A percentile compares a stretch with the other conserved stretches of the same genome.
These are phyloP conservation scores for Selenia dentaria DNA, from an alignment of 2,888 invertebrate genomes.

Conservation along the genomic window DNA sequence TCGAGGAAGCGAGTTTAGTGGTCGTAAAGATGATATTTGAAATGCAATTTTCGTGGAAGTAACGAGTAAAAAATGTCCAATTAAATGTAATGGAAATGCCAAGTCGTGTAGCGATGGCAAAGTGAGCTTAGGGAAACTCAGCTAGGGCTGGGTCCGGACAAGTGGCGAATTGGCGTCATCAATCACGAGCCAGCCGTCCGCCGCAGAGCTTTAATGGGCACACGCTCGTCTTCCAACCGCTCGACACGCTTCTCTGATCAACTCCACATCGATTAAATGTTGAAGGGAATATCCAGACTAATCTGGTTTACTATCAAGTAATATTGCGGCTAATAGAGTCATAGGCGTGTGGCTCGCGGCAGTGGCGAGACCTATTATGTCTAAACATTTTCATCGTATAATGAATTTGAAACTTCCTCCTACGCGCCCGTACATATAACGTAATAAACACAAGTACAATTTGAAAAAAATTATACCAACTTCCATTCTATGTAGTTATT, in stretches of 20 bases:
- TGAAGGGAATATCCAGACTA: constrained; percentile 29
- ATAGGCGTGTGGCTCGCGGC: constrained; percentile 7
- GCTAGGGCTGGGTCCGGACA: constrained; percentile 47
- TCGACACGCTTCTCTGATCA: constrained; percentile 50
- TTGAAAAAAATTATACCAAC: too few relatives aligned
- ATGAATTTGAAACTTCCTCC: too few relatives aligned
- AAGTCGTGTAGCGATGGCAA: constrained; percentile 41
- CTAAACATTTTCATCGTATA: too few relatives aligned
- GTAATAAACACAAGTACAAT: too few relatives aligned
- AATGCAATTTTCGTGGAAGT: constrained; percentile 22
- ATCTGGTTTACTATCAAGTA: constrained; percentile 26
- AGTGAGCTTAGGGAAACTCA: constrained; percentile 26
- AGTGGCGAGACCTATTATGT: too few relatives aligned
- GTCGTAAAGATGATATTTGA: constrained; percentile 15
- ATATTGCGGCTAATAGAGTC: constrained; percentile 25
- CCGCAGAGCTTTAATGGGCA: constrained; percentile 63
- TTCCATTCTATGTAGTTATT: too few relatives aligned
- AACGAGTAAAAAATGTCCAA: constrained; percentile 41
- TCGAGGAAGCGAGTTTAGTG: constrained; percentile 5
- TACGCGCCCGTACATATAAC: too few relatives aligned
- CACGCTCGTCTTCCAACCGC: constrained; percentile 52
- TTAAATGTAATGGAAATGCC: constrained; percentile 46
- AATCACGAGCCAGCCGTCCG: constrained; percentile 64
- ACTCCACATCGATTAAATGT: constrained; percentile 49
- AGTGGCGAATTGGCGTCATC: constrained; percentile 77